Evolutionary conservation across 2,888 invertebrate species (phyloP).

Genomic region (Athalia rosae): DNA sequence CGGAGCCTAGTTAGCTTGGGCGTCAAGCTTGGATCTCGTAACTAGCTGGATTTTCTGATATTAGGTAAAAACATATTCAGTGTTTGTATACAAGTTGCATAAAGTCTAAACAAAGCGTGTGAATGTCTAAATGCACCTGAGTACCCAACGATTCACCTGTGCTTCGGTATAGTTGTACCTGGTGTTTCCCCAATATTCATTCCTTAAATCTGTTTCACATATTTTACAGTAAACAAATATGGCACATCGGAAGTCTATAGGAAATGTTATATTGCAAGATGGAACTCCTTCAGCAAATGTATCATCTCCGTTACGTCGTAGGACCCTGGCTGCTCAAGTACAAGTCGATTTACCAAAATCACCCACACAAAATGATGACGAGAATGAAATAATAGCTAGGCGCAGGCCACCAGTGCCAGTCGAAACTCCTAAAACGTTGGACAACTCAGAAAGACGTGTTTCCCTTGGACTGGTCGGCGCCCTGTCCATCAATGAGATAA

Average conservation of each 20-base stretch:
- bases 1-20: too few species aligned
- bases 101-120: too few species aligned
- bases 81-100: too few species aligned
- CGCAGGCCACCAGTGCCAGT: neutral
- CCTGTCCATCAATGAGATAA: conserved; percentile 59
- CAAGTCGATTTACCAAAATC: neutral
- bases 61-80: too few species aligned
- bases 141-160: too few species aligned
- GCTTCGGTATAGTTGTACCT: too few species aligned
- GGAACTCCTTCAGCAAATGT: neutral
- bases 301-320: conserved; percentile 53
- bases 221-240: too few species aligned
- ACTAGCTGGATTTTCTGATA: too few species aligned
- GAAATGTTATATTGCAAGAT: neutral
- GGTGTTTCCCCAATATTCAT: too few species aligned
- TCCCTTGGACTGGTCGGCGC: conserved; percentile 60
- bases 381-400: conserved; percentile 60
- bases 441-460: conserved; percentile 52
- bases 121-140: too few species aligned
- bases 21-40: too few species aligned
- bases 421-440: neutral
- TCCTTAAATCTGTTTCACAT: too few species aligned
- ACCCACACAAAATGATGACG: conserved; percentile 64
- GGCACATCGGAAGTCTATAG: neutral
- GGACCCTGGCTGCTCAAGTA: conserved; percentile 45